Percentiles rank a stretch among this genome's conserved stretches.
These are phyloP conservation scores for Thamnophis elegans DNA, from an alignment of 2,797 vertebrate genomes.

Conservation along the genomic window DNA sequence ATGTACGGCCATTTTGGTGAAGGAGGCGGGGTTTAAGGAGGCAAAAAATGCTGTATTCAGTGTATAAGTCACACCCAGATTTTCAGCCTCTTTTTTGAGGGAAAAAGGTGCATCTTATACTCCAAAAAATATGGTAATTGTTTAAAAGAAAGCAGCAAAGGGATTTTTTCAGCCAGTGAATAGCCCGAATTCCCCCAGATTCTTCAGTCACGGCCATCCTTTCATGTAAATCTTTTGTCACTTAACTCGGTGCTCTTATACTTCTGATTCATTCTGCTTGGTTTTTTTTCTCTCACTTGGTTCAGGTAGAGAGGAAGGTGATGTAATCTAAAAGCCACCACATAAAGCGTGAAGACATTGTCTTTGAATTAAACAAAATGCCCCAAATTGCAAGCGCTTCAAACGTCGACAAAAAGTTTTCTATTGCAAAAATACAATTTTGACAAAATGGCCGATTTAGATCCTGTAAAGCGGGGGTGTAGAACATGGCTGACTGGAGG, in stretches of 20 bases:
- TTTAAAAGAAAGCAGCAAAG: neutral
- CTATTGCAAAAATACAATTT: conserved; percentile 52
- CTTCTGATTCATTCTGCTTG: neutral
- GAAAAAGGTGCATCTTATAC: too few species aligned
- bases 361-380: conserved; percentile 25
- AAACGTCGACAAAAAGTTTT: conserved; percentile 50
- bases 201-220: neutral
- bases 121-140: neutral
- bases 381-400: conserved; percentile 44
- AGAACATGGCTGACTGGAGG: neutral
- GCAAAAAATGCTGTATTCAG: too few species aligned
- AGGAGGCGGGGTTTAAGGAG: too few species aligned
- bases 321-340: conserved; percentile 23
- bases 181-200: neutral
- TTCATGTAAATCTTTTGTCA: neutral
- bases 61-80: too few species aligned
- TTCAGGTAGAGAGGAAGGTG: conserved; percentile 31
- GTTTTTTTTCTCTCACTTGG: conserved; percentile 26
- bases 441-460: conserved; percentile 41
- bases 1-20: too few species aligned
- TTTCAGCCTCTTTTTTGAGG: too few species aligned
- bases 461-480: conserved; percentile 43
- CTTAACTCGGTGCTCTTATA: neutral
- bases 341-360: too few species aligned
- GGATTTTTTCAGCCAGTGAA: neutral